A percentile compares a stretch with the other conserved stretches of the same genome.
Conservation (phyloP, 2,888 invertebrate species). For the Herminia tarsipennalis region DNA sequence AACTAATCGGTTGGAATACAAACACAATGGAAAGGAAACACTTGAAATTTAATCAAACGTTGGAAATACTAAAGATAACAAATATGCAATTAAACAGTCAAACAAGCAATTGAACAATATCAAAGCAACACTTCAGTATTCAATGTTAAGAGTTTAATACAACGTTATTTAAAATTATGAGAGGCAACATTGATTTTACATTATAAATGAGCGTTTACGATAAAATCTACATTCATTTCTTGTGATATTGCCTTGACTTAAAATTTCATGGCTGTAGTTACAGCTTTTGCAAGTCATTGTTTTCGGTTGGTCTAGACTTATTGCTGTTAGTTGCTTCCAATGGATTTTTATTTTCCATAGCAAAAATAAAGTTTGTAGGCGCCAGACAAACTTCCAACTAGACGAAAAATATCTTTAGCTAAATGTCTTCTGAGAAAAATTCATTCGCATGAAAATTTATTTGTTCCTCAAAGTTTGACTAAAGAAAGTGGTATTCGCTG, state of each 20-base stretch:
- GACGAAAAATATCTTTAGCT: background rate
- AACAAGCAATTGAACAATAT: too few relatives aligned
- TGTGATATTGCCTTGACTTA: slow-evolving; percentile 28
- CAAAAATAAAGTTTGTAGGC: background rate
- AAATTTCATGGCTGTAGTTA: slow-evolving; percentile 33
- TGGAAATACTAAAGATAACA: background rate
- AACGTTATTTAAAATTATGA: slow-evolving; percentile 12
- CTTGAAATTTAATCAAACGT: background rate
- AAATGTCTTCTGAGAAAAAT: slow-evolving; percentile 2
- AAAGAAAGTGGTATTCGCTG: slow-evolving; percentile 12
- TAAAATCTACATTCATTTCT: slow-evolving; percentile 44
- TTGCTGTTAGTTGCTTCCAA: slow-evolving; percentile 7
- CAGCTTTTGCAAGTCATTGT: slow-evolving; percentile 30
- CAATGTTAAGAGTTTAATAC: slow-evolving; percentile 8
- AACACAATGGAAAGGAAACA: slow-evolving; percentile 14
- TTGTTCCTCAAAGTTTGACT: slow-evolving; percentile 6
- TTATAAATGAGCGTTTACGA: slow-evolving; percentile 32
- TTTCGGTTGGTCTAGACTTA: slow-evolving; percentile 15
- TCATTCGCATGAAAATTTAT: background rate
- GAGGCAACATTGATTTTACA: slow-evolving; percentile 18
- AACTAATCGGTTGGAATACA: slow-evolving; percentile 27
- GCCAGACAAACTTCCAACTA: background rate
- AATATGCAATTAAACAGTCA: background rate
- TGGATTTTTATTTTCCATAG: background rate
- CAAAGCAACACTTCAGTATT: background rate